Evolutionary conservation across 92 coral and sea anemone genomes (phyloP), one percentile per base, ranked within the genome.

Genomic region (Porites lobata): DNA sequence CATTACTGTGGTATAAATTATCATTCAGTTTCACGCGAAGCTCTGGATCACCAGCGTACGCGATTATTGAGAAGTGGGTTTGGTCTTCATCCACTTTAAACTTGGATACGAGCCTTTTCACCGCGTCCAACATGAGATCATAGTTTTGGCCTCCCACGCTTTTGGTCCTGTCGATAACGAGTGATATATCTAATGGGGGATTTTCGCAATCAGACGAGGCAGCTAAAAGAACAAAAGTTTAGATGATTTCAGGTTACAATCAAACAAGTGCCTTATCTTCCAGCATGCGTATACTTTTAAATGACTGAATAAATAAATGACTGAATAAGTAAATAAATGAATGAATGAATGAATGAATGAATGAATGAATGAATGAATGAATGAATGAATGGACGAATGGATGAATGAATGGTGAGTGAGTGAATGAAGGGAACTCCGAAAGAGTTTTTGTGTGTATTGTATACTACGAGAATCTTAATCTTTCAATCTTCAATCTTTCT

Each of bases 161-260:
- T 32, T 32, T 74, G 19, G 79, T 74, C 59, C 12, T 47, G 62
- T 74, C 79, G 12, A 74, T 74, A 47, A 74, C 59, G 4, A 74
- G 6, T 6, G 79, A 8, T 12, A 74, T n/a, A 53, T 74, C 79
- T 9, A 74, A 12, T 9, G 78, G 58, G 0, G 19, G 54, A 50
- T 17, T 53, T 43, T 32, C 78, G 11, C 78, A 32, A 0, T 22
- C 78, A 22, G 52, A 17, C 12, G 53, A 50, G 22, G 32, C 22
- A 17, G 32, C 12, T 10, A 18, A 73, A 73, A 13, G 32, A 73
- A 69, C 18, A 69, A 21, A 21, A 10, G 19, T 13, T 10, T 20
- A 11, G 74, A 13, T 69, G 63, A 58, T 15, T 3, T 58, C 47
- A 38, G 47, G 47, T 38, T 38, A 38, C 47, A 3, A 38, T 38